Evolutionary conservation across 2,113 vertebrate genomes (phyloP), one percentile per base, ranked within the genome.

Genomic region (Pontoporia blainvillei): DNA sequence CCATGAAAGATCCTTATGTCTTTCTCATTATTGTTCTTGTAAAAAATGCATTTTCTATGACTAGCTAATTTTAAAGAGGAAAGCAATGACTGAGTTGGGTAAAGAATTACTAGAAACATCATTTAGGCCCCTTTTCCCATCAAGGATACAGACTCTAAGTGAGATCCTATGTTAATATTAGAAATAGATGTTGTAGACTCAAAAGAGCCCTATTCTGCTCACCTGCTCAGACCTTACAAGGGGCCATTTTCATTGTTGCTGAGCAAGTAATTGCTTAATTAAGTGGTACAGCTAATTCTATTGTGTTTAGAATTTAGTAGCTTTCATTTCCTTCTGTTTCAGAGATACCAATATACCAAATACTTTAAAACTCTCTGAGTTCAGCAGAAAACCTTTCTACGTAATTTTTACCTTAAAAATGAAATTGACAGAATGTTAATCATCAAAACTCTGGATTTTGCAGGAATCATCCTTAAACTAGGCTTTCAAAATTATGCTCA

Each of bases 401-500:
- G 5, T 90, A 75, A 49, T 62, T 92, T 75, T 95, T 92, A 59
- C 54, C 36, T 83, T 44, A 90, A 92, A 95, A 93, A 73, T 88
- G n/a, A 87, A 91, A 44, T 79, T 69, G 27, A 91, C 3, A 72
- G 36, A 95, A 90, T 82, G 17, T 82, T 83, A 81, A 90, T 86
- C n/a, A 91, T 67, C 27, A 90, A 81, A 94, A 92, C 31, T 75
- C 23, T 76, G 86, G 31, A 78, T 86, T 91, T 89, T 96, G 8
- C 8, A 88, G 52, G 25, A 72, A 34, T 9, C 29, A 79, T 93
- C 39, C n/a, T 93, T 83, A 71, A 96, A 73, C 34, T 85, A 61
- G 82, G 15, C 54, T 95, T 95, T 97, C 31, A 93, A 76, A 96
- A 71, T 94, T 89, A 64, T 92, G 29, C 18, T 90, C 10, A 86